Evolutionary conservation across 2,797 vertebrate genomes (phyloP).

Genomic region (Gymnoscopelus microlampas): DNA sequence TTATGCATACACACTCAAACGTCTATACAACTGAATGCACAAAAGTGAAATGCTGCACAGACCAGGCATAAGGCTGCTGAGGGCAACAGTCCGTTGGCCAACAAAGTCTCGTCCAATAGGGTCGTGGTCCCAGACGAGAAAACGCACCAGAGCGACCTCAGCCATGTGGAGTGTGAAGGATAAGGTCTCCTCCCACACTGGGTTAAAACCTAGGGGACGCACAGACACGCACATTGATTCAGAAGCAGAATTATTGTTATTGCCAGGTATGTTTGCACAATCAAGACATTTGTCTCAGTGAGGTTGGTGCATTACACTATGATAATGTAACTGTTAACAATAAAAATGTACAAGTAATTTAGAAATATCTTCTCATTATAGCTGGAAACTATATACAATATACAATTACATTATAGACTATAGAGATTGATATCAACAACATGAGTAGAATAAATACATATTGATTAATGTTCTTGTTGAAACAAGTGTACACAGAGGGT

Average conservation of each 20-base stretch:
- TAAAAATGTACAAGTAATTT: no score
- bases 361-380: constrained; percentile 1
- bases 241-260: background rate
- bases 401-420: no score
- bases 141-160: constrained; percentile 92
- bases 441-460: no score
- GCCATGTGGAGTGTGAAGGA: constrained; percentile 98
- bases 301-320: no score
- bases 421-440: no score
- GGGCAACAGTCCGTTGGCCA: constrained; percentile 95
- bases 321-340: no score
- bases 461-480: no score
- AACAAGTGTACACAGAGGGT: no score
- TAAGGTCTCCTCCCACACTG: constrained; percentile 97
- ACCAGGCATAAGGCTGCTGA: constrained; percentile 96
- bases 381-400: background rate
- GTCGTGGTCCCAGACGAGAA: constrained; percentile 98
- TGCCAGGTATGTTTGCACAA: no score
- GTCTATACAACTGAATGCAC: background rate
- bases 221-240: constrained; percentile 12
- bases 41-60: constrained; percentile 37
- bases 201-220: constrained; percentile 90
- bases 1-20: constrained; percentile 5
- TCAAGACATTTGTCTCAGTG: no score
- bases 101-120: constrained; percentile 97